Evolutionary conservation across 2,888 invertebrate genomes (phyloP).

Genomic region (Lochmaea capreae): DNA sequence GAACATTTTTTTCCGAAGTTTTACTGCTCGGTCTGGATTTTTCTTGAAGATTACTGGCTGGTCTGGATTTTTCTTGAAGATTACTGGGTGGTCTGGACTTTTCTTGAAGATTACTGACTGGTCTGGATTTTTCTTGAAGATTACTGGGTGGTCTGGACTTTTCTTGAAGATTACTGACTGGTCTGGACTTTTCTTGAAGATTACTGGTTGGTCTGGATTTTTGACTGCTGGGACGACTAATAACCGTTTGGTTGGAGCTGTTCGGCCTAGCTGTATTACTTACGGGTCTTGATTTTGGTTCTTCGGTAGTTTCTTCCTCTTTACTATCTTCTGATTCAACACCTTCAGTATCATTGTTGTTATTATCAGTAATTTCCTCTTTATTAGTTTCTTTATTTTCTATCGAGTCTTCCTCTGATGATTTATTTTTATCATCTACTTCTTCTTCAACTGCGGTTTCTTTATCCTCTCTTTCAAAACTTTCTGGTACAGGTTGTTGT

Average conservation of each 20-base stretch:
- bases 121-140: conserved; percentile 29
- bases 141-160: conserved; percentile 37
- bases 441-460: conserved; percentile 44
- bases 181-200: conserved; percentile 28
- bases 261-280: conserved; percentile 11
- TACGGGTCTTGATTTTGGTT: conserved; percentile 19
- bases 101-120: conserved; percentile 18
- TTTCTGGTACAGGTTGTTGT: conserved; percentile 1
- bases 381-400: conserved; percentile 27
- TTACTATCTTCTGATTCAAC: conserved; percentile 24
- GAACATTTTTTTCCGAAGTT: conserved; percentile 12
- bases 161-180: conserved; percentile 27
- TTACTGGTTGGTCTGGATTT: conserved; percentile 36
- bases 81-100: conserved; percentile 25
- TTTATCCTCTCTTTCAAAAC: conserved; percentile 38
- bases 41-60: conserved; percentile 26
- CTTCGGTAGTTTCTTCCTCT: conserved; percentile 4
- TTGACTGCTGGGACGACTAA: conserved; percentile 34
- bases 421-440: conserved; percentile 47
- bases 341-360: conserved; percentile 38
- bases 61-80: conserved; percentile 28
- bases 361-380: conserved; percentile 37
- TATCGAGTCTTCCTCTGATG: conserved; percentile 14
- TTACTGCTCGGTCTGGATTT: conserved; percentile 37
- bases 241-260: neutral